Base-by-base conservation (phyloP, 2,888 invertebrate species). In the Pristionchus mayeri region DNA sequence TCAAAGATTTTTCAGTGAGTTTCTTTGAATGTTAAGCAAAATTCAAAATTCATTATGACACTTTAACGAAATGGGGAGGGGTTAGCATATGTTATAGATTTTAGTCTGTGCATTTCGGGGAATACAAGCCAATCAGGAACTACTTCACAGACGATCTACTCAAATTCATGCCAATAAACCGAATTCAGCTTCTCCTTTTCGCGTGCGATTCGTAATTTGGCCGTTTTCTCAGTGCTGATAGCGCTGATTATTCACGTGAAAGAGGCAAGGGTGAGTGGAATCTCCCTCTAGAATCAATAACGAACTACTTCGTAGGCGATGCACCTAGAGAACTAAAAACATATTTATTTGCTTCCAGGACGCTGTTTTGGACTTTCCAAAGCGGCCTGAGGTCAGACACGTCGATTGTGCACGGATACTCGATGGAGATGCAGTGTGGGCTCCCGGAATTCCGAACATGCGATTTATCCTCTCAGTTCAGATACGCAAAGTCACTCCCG, bases 181-280 rank as follows among this genome's bases (percentile, higher is more conserved):
- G 4, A 24, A n/a, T 11, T 63, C 18, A 67, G 67, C 37, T 40
- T 9, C 71, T n/a, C 44, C 40, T 71, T 34, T n/a, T 7, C 71
- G n/a, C 71, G 71, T 37, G 71, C 44, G 1, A 1, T 71, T 9
- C 71, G 71, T 21, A 24, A 71, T 16, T 24, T 71, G 24, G 71
- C 71, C 71, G 40, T 71, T 16, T 44, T 71, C 21, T 71, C 71
- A n/a, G 40, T 24, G 6, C 44, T 71, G 0, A 34, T 71, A 9
- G 71, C 71, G 0, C 16, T 44, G 44, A 40, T 40, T 71, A n/a
- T 71, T 71, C 71, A 71, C 71, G 71, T 71, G 71, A 71, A 71
- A 13, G 63, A 63, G 63, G 16, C 63, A 21, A 1, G 71, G 3
- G 71, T 71, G 71, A 71, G 71, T 71, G 40, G 44, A 44, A 13